Evolutionary conservation across 2,113 vertebrate genomes (phyloP).

Genomic region (Argyrosomus japonicus): DNA sequence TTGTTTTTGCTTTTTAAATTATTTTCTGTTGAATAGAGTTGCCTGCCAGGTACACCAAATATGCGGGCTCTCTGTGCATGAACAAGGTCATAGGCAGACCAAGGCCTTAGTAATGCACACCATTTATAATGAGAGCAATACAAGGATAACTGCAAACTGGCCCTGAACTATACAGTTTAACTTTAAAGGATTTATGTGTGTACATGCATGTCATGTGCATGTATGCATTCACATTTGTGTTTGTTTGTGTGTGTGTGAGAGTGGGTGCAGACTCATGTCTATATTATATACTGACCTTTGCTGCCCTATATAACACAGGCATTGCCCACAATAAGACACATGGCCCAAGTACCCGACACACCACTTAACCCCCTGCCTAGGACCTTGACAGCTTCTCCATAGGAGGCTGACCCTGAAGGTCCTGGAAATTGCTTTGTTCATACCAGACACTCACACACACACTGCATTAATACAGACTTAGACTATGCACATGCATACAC

Average conservation of each 20-base stretch:
- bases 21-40: neutral
- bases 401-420: conserved; percentile 77
- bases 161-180: conserved; percentile 66
- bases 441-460: conserved; percentile 51
- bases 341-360: conserved; percentile 61
- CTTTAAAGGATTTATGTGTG: conserved; percentile 45
- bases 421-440: conserved; percentile 74
- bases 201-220: conserved; percentile 28
- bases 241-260: conserved; percentile 1
- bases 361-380: conserved; percentile 79
- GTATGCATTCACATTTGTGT: conserved; percentile 37
- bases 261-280: conserved; percentile 46
- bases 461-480: conserved; percentile 55
- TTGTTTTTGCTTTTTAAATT: conserved; percentile 1
- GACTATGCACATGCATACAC: conserved; percentile 30
- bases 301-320: conserved; percentile 59
- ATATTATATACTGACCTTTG: conserved; percentile 71
- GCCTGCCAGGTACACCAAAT: conserved; percentile 6
- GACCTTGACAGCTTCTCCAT: conserved; percentile 80
- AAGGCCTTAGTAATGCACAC: conserved; percentile 37
- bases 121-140: conserved; percentile 47
- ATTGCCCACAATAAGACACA: conserved; percentile 66
- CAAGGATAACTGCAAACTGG: conserved; percentile 50
- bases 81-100: conserved; percentile 23
- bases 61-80: neutral